Evolutionary conservation across 1,140 invertebrate genomes (phyloP), one percentile per base, ranked within the genome.

Genomic region (Zaprionus vittiger): DNA sequence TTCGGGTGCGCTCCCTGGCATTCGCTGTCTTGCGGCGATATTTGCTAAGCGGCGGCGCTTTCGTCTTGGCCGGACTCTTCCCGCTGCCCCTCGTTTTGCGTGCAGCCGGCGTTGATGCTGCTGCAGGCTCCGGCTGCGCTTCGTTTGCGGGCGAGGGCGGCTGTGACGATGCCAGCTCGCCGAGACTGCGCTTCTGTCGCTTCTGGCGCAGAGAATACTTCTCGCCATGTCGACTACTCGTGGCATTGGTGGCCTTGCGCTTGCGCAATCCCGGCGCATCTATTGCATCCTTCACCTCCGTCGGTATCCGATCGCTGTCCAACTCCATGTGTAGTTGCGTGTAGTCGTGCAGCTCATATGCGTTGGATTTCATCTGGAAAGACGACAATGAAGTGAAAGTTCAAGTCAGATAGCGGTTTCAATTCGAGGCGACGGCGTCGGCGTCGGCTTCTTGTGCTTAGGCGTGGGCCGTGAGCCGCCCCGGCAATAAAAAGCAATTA

Each of bases 11-110:
- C 93, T 98, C 97, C 5, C 97, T 93, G 0, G 97, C 97, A 94
- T 98, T 98, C 1, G 97, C 97, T 3, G 97, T 97, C 93, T 97
- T 97, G 73, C 97, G 94, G 22, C 97, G 93, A 93, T 98, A 98
- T 93, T 98, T 98, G 93, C 96, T 97, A 68, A 98, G 94, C 1
- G 97, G 97, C 52, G 97, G 95, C 5, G 97, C 95, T 92, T 96
- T 95, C 57, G 94, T 94, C 91, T 96, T 97, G n/a, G 95, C 70
- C 41, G 82, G 12, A 56, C 67, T 65, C 64, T 77, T 84, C 15
- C 68, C 60, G 15, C 65, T 44, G 4, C 62, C 20, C 15, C 67
- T 20, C 47, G 49, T 11, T 31, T 67, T 67, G 55, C 37, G 6
- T 7, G 64, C 17, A 2, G 26, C 12, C 7, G 47, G 2, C 5